Conservation (phyloP, 2,113 vertebrate genomes). For the Lipotes vexillifer region DNA sequence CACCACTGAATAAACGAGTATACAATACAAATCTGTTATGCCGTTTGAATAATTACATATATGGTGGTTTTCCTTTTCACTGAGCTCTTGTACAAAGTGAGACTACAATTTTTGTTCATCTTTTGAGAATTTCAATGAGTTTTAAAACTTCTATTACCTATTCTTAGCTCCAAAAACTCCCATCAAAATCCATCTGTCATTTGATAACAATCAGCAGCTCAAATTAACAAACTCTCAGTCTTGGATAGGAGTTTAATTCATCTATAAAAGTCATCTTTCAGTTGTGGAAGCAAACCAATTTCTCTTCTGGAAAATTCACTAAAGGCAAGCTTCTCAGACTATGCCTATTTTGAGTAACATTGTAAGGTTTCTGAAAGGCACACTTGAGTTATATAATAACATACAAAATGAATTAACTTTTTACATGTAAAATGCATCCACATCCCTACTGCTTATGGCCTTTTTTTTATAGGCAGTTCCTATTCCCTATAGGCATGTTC, state of each 20-base stretch:
- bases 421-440: not conserved
- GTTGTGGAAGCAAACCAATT: not conserved
- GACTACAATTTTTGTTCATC: not conserved
- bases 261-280: slow-evolving; percentile 11
- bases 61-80: not conserved
- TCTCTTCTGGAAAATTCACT: slow-evolving; percentile 33
- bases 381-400: not conserved
- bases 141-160: not conserved
- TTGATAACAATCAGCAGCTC: slow-evolving; percentile 14
- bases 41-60: not conserved
- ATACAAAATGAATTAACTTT: not conserved
- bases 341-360: slow-evolving; percentile 22
- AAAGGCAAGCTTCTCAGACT: not conserved
- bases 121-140: not conserved
- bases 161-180: slow-evolving; percentile 4
- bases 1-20: not conserved
- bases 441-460: not conserved
- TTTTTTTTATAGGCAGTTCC: not conserved
- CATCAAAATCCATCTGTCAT: not conserved
- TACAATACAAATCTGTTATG: not conserved
- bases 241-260: slow-evolving; percentile 1
- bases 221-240: not conserved
- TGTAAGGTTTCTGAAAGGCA: slow-evolving; percentile 30
- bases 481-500: not conserved
- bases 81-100: not conserved